A percentile compares a stretch with the other conserved stretches of the same genome.
phyloP scores from a whole-genome alignment of 2,113 vertebrate genomes.

The Syrmaticus mikado region DNA sequence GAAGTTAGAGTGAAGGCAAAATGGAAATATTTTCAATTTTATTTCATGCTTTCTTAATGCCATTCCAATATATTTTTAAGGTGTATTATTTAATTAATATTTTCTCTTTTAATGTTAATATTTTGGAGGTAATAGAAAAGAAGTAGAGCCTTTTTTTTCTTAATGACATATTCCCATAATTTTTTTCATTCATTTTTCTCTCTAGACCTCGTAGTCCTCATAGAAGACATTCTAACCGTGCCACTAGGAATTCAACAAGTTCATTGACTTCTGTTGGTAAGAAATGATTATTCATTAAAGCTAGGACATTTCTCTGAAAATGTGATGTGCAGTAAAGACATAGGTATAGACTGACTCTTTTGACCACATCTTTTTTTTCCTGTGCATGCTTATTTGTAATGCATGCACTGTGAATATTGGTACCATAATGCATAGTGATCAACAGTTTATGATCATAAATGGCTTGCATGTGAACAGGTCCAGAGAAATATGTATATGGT shows the following conservation, averaged over 20 bases:
- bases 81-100: neutral
- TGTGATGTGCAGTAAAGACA: neutral
- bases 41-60: neutral
- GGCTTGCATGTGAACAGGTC: neutral
- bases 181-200: neutral
- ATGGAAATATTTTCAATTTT: neutral
- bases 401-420: neutral
- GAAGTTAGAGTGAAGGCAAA: neutral
- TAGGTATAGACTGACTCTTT: neutral
- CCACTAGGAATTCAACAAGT: conserved; percentile 78
- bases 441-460: neutral
- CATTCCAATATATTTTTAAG: neutral
- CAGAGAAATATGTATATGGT: neutral
- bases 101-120: neutral
- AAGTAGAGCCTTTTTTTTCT: neutral
- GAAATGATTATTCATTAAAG: conserved; percentile 9
- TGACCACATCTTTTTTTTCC: neutral
- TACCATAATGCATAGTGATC: neutral
- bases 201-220: conserved; percentile 88
- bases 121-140: neutral
- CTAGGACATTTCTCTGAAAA: neutral
- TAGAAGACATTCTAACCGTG: conserved; percentile 79
- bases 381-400: neutral
- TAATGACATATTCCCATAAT: neutral
- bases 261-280: conserved; percentile 93